phyloP scores from a whole-genome alignment of 2,797 vertebrate species.

The Nothura maculosa region DNA sequence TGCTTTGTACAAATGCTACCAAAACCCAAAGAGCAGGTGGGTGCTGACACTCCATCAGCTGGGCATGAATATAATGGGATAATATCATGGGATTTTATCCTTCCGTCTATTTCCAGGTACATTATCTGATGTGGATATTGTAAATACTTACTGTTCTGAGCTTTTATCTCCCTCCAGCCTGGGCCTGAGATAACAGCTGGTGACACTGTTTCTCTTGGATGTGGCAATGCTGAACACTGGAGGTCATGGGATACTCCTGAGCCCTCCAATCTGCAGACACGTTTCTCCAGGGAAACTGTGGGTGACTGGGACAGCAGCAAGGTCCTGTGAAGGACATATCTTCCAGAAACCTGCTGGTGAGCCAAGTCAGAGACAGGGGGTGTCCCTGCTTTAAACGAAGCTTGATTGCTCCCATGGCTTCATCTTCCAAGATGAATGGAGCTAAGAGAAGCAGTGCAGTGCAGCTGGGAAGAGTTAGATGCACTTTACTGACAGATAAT shows the following conservation, averaged over 20 bases:
- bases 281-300: not conserved
- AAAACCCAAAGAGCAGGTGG: not conserved
- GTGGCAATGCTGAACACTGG: not conserved
- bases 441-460: not conserved
- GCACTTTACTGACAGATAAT: not conserved
- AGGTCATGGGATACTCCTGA: not conserved
- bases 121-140: not conserved
- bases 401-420: not conserved
- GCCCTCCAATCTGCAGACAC: rapidly evolving
- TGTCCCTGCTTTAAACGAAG: not conserved
- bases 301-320: not conserved
- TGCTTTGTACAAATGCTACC: not conserved
- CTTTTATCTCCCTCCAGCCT: not conserved
- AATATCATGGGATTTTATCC: not conserved
- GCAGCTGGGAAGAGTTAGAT: not conserved
- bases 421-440: not conserved
- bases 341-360: not conserved
- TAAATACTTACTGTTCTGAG: rapidly evolving
- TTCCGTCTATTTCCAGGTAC: not conserved
- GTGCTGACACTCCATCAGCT: not conserved
- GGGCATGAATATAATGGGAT: not conserved
- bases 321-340: rapidly evolving
- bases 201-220: not conserved
- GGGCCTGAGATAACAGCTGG: not conserved
- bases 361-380: not conserved